These are phyloP conservation scores for Tenthredo distinguenda DNA, from an alignment of 2,888 invertebrate species.

Conservation along the genomic window DNA sequence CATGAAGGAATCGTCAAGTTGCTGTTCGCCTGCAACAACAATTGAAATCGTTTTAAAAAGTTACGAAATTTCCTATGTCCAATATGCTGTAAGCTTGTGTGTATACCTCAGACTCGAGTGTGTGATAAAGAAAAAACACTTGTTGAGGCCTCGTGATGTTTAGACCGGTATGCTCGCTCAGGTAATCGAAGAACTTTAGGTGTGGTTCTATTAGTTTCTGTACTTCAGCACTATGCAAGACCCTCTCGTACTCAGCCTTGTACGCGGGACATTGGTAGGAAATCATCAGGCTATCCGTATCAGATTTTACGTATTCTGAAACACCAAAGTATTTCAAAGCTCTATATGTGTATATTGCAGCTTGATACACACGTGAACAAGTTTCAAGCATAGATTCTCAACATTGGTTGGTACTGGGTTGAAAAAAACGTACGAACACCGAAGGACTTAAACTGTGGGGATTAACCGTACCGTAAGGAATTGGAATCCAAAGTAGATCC, in stretches of 20 bases:
- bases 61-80: neutral
- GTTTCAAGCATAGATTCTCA: neutral
- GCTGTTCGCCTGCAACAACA: neutral
- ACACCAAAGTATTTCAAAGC: neutral
- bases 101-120: neutral
- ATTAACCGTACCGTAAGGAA: constrained; percentile 16
- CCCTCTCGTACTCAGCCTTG: neutral
- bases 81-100: neutral
- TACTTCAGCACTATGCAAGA: neutral
- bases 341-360: neutral
- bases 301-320: neutral
- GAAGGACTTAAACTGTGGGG: neutral
- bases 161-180: constrained; percentile 49
- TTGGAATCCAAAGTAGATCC: constrained; percentile 75
- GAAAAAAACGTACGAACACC: neutral
- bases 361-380: neutral
- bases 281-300: neutral
- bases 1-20: constrained; percentile 33
- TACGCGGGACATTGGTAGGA: constrained; percentile 20
- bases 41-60: neutral
- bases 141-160: constrained; percentile 36
- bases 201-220: constrained; percentile 9
- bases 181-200: constrained; percentile 41
- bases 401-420: neutral
- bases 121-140: constrained; percentile 34